Conservation (phyloP, 2,113 vertebrate genomes). For the Pipra filicauda region DNA sequence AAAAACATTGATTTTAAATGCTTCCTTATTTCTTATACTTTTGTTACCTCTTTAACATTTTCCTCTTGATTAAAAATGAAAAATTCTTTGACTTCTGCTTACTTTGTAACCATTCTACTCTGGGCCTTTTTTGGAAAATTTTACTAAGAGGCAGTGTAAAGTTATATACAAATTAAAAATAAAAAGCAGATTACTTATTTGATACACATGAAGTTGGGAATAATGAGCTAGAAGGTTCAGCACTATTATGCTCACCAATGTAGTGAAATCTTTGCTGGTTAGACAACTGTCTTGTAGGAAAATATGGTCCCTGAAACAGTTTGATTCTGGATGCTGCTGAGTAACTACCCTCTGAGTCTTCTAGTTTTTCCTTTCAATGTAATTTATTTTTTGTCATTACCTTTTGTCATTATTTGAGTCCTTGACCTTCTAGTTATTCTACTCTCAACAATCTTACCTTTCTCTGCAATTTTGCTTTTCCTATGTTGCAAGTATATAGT, state of each 20-base stretch:
- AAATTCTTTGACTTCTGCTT: background rate
- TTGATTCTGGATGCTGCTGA: background rate
- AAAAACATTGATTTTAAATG: constrained; percentile 61
- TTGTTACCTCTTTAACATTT: constrained; percentile 20
- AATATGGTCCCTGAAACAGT: background rate
- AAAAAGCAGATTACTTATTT: background rate
- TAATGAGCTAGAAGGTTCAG: background rate
- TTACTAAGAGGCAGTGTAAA: background rate
- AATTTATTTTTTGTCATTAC: background rate
- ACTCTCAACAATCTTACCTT: background rate
- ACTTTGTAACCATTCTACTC: accelerated
- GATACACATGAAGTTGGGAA: background rate
- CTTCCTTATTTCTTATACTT: constrained; percentile 35
- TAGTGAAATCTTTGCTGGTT: background rate
- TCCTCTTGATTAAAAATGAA: background rate
- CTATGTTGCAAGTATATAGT: background rate
- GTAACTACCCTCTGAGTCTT: background rate
- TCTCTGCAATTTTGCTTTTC: background rate
- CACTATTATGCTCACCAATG: background rate
- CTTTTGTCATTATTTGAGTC: background rate
- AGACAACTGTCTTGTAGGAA: background rate
- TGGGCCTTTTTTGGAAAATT: background rate
- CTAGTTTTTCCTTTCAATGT: background rate
- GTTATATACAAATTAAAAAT: background rate
- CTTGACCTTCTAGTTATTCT: background rate